These are phyloP conservation scores for Meleagris gallopavo DNA, from an alignment of 2,113 vertebrate species.

Conservation along the genomic window DNA sequence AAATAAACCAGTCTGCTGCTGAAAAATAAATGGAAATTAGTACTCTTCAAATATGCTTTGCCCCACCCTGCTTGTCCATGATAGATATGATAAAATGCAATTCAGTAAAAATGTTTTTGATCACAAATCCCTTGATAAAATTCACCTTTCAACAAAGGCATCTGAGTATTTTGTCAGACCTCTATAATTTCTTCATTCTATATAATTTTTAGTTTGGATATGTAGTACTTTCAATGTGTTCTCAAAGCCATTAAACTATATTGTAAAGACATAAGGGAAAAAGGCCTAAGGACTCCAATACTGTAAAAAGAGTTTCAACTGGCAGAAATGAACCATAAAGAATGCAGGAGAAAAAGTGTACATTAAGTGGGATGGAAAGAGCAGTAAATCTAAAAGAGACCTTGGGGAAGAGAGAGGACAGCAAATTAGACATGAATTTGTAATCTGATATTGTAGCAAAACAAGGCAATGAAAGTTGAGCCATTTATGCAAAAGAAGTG, in stretches of 20 bases:
- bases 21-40: slow-evolving; percentile 49
- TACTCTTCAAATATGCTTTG: slow-evolving; percentile 2
- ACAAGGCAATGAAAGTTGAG: neutral
- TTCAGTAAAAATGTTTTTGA: neutral
- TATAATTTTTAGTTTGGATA: neutral
- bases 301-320: slow-evolving; percentile 12
- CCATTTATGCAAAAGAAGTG: neutral
- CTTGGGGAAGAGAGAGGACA: slow-evolving; percentile 29
- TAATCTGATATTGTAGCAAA: slow-evolving; percentile 20
- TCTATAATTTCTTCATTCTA: neutral
- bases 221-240: slow-evolving; percentile 4
- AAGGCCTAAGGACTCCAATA: neutral
- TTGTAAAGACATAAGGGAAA: neutral
- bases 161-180: neutral
- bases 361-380: slow-evolving; percentile 28
- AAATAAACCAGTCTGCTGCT: slow-evolving; percentile 56
- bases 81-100: neutral
- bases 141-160: neutral
- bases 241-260: neutral
- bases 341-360: slow-evolving; percentile 16
- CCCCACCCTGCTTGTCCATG: neutral
- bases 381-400: slow-evolving; percentile 24
- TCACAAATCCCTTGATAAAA: neutral
- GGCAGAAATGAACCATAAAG: slow-evolving; percentile 41
- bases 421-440: slow-evolving; percentile 47